Evolutionary conservation across 2,797 vertebrate species (phyloP), one percentile per base, ranked within the genome.

Genomic region (Masticophis lateralis): DNA sequence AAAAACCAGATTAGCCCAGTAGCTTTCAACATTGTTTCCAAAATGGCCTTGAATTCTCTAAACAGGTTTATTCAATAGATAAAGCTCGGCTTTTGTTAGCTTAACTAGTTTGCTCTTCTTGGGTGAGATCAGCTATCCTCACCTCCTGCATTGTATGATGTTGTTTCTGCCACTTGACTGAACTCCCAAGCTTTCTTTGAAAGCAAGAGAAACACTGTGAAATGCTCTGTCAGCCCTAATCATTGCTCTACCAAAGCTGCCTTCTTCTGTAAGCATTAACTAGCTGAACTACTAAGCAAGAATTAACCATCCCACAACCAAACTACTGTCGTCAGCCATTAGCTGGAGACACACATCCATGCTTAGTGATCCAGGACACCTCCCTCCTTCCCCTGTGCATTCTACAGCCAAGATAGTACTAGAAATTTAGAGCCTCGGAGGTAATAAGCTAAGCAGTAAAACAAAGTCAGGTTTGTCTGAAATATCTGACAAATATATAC

Each of bases 1-100:
- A 91, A 93, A 93, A 93, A 55, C 69, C 87, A 87, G 93, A 91
- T 93, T 93, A 93, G 90, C 87, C 90, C 90, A 13, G 59, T 93
- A 69, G 90, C 93, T 93, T 93, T 93, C 93, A 93, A 59, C 90
- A 91, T 93, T 93, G 93, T 93, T 89, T 63, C 57, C 93, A 66
- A 93, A 93, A 93, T 66, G 90, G 57, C 74, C 93, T 63, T 91
- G 87, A 93, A 91, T 91, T 79, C 69, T 89, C 59, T 63, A 74
- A 93, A 86, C 69, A 66, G 93, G 90, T 93, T 86, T 57, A 86
- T 89, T 93, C 93, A 91, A 37, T 60, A 89, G 74, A 89, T 86
- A 86, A 93, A 91, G 66, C 32, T 91, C 16, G 28, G 66, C 69
- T 43, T 91, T 89, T 89, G 87, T 91, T 89, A 88, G 69, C 59